Percentiles rank a stretch among this genome's conserved stretches.
Evolutionary conservation across 2,797 vertebrate species (phyloP).

Genomic region (Petrocephalus sullivani): DNA sequence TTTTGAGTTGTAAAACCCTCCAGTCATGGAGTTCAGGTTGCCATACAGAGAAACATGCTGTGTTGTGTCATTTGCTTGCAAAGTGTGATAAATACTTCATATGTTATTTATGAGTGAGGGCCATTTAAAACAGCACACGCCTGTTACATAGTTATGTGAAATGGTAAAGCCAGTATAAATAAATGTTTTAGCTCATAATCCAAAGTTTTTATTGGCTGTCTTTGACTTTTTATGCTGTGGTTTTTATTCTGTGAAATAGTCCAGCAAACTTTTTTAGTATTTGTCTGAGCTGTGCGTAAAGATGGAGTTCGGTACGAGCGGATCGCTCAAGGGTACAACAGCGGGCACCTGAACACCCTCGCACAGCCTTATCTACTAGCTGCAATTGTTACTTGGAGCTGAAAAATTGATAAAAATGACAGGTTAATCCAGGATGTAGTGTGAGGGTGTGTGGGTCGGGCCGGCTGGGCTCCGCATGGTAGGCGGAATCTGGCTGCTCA

Average conservation of each 20-base stretch:
- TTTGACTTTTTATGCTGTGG: not conserved
- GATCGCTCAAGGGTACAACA: not conserved
- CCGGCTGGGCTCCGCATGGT: not conserved
- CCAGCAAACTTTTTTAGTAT: not conserved
- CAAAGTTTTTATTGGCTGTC: not conserved
- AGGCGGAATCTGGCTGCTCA: not conserved
- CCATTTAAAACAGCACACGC: not conserved
- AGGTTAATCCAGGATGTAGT: not conserved
- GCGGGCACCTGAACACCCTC: not conserved
- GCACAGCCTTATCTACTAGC: not conserved
- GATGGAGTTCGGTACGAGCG: not conserved
- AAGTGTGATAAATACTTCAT: not conserved
- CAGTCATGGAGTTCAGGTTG: not conserved
- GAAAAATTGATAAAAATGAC: conserved; percentile 1
- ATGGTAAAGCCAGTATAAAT: not conserved
- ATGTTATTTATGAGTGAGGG: not conserved
- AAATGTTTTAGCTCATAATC: not conserved
- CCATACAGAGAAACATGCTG: not conserved
- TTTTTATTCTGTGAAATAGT: not conserved
- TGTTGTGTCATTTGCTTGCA: conserved; percentile 8
- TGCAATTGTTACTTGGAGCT: not conserved
- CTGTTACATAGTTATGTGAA: not conserved
- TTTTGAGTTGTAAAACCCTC: not conserved
- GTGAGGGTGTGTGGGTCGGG: no score
- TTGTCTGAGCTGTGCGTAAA: not conserved